Conservation (phyloP, 2,113 vertebrate species). For the Vicugna pacos region DNA sequence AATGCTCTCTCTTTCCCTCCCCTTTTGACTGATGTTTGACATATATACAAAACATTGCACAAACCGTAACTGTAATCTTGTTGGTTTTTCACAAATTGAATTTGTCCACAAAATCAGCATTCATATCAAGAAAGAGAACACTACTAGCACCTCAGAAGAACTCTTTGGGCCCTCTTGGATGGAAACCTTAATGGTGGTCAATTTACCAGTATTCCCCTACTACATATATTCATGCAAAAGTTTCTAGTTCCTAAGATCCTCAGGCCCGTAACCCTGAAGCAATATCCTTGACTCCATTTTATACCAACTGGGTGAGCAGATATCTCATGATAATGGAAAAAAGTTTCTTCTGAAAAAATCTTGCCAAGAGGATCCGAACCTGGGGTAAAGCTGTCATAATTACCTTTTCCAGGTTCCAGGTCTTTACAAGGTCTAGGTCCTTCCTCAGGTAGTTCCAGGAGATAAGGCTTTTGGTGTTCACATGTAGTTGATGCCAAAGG, state of each 20-base stretch:
- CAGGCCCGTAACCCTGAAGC: background rate
- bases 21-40: slow-evolving; percentile 24
- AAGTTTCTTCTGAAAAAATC: background rate
- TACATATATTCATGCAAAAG: background rate
- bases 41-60: slow-evolving; percentile 22
- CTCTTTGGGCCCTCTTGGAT: background rate
- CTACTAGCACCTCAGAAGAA: background rate
- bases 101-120: background rate
- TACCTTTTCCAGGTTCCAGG: slow-evolving; percentile 95
- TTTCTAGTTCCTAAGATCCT: background rate
- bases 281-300: background rate
- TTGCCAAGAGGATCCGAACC: accelerated
- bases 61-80: slow-evolving; percentile 7
- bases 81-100: slow-evolving; percentile 37
- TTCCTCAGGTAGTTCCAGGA: slow-evolving; percentile 97
- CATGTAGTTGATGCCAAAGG: slow-evolving; percentile 97
- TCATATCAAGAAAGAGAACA: background rate
- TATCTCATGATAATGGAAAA: background rate
- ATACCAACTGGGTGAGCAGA: background rate
- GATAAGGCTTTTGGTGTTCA: slow-evolving; percentile 98
- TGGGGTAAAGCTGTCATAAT: background rate
- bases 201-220: background rate
- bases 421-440: slow-evolving; percentile 92
- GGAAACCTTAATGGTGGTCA: background rate
- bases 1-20: background rate